Evolutionary conservation across 2,113 vertebrate genomes (phyloP).

Genomic region (Phalacrocorax aristotelis): DNA sequence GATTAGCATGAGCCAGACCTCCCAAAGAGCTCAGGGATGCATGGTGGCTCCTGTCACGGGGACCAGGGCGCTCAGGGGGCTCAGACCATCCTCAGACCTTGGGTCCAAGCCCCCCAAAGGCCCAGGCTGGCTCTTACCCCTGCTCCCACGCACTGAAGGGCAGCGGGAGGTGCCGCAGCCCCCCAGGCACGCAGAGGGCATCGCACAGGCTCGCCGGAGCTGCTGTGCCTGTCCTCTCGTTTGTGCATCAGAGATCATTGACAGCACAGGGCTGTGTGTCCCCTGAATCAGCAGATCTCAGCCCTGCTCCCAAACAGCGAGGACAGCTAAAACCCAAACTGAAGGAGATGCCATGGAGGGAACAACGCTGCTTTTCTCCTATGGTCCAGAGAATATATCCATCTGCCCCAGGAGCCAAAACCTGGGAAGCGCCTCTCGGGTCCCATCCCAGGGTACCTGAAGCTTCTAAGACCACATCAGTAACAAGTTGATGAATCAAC

Average conservation of each 20-base stretch:
- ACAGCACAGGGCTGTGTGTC: not conserved
- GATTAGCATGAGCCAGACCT: not conserved
- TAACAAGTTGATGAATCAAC: not conserved
- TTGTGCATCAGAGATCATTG: not conserved
- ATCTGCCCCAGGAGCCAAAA: not conserved
- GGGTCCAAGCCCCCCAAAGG: rapidly evolving
- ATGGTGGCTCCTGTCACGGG: not conserved
- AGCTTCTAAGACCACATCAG: rapidly evolving
- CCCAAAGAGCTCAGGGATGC: not conserved
- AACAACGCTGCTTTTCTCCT: not conserved
- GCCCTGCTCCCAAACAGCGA: not conserved
- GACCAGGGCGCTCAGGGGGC: not conserved
- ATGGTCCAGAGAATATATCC: rapidly evolving
- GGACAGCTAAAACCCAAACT: not conserved
- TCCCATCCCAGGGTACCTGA: not conserved
- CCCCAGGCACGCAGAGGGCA: not conserved
- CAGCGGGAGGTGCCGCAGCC: not conserved
- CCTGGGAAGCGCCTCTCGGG: not conserved
- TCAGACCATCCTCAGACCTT: not conserved
- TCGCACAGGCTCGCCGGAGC: not conserved
- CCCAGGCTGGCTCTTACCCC: not conserved
- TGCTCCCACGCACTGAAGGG: rapidly evolving
- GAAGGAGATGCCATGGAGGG: not conserved
- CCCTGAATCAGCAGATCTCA: constrained; percentile 45
- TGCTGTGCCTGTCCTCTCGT: not conserved